Evolutionary conservation across 2,113 vertebrate species (phyloP).

Genomic region (Tor tambroides): DNA sequence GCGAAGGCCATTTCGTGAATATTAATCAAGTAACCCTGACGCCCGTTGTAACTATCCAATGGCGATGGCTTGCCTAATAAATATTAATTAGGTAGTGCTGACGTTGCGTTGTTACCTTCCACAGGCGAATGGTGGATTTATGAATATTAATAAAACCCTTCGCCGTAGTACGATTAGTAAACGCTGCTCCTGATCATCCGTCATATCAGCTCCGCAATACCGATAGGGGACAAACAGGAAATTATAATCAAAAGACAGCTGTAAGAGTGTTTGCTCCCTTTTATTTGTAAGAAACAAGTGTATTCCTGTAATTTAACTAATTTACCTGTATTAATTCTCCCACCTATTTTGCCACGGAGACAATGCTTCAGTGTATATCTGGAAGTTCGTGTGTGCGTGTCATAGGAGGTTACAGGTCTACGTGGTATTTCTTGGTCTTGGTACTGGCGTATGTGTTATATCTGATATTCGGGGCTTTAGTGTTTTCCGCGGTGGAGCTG

Average conservation of each 20-base stretch:
- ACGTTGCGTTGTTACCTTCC: not conserved
- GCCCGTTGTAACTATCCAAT: not conserved
- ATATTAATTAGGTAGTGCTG: constrained; percentile 10
- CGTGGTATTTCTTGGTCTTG: constrained; percentile 83
- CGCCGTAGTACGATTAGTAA: constrained; percentile 9
- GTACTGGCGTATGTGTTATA: constrained; percentile 83
- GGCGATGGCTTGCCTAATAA: not conserved
- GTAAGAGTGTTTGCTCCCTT: not conserved
- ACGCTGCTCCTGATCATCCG: not conserved
- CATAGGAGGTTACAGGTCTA: constrained; percentile 78
- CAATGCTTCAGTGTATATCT: constrained; percentile 81
- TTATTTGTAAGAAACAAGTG: not conserved
- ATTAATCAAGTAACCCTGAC: not conserved
- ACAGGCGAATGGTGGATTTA: not conserved
- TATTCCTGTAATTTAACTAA: not conserved
- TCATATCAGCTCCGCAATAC: constrained; percentile 18
- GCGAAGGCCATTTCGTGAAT: not conserved
- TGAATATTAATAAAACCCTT: not conserved
- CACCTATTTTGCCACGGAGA: not conserved
- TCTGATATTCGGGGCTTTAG: constrained; percentile 86
- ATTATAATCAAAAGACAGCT: not conserved
- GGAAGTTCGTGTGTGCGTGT: constrained; percentile 78
- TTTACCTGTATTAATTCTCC: not conserved
- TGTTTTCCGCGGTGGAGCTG: constrained; percentile 93
- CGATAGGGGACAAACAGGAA: not conserved